phyloP scores from a whole-genome alignment of 2,888 invertebrate species.

The Globia sparganii region DNA sequence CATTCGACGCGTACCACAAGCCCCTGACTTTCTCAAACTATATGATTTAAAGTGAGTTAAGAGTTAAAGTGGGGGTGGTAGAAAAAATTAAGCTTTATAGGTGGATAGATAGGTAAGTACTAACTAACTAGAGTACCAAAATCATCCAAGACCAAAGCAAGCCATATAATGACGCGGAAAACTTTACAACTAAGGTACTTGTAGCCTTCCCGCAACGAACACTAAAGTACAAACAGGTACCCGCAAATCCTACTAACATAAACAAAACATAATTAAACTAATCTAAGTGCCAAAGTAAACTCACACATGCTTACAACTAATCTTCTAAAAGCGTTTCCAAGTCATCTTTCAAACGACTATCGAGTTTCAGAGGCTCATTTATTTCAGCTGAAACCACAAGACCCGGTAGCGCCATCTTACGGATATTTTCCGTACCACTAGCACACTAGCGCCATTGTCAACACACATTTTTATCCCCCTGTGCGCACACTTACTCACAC shows the following conservation, averaged over 20 bases:
- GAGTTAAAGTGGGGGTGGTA: too few species aligned
- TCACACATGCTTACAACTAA: slow-evolving; percentile 64
- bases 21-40: too few species aligned
- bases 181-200: neutral
- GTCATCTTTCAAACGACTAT: slow-evolving; percentile 78
- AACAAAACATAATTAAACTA: slow-evolving; percentile 58
- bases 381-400: slow-evolving; percentile 74
- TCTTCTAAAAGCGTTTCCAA: slow-evolving; percentile 78
- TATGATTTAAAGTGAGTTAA: too few species aligned
- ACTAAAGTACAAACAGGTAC: neutral
- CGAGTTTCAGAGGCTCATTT: slow-evolving; percentile 67
- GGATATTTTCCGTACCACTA: slow-evolving; percentile 68
- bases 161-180: neutral
- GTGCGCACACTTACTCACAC: slow-evolving; percentile 79
- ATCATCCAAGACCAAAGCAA: neutral
- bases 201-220: neutral
- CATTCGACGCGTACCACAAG: too few species aligned
- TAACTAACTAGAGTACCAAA: neutral
- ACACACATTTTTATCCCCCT: slow-evolving; percentile 77
- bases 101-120: too few species aligned
- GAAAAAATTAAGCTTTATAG: too few species aligned
- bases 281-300: slow-evolving; percentile 64
- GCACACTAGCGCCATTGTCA: slow-evolving; percentile 85
- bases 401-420: slow-evolving; percentile 82
- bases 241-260: slow-evolving; percentile 30